Conservation (phyloP, 2,113 vertebrate genomes). For the Fregata magnificens region DNA sequence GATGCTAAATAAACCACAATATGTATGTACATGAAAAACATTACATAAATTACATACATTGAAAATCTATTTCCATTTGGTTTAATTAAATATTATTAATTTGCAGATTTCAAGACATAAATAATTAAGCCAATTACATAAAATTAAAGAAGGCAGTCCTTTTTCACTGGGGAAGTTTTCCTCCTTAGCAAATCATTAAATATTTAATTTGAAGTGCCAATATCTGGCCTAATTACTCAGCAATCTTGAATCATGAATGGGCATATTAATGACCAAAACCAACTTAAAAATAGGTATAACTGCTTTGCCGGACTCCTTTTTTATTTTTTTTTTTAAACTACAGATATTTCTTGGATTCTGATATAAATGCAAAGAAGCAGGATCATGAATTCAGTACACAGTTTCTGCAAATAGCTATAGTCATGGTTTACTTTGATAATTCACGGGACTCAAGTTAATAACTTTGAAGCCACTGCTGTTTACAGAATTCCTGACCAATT, state of each 20-base stretch:
- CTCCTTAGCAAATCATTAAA: neutral
- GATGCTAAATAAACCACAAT: neutral
- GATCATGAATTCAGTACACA: neutral
- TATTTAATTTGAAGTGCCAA: neutral
- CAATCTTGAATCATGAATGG: neutral
- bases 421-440: neutral
- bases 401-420: neutral
- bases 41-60: no score
- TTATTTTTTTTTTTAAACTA: neutral
- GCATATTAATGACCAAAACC: neutral
- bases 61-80: neutral
- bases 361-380: neutral
- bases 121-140: neutral
- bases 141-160: neutral
- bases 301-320: neutral
- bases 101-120: neutral
- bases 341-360: neutral
- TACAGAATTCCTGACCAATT: neutral
- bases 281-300: neutral
- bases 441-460: neutral
- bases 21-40: neutral
- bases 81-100: neutral
- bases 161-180: neutral
- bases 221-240: neutral
- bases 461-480: neutral